A percentile compares a stretch with the other conserved stretches of the same genome.
phyloP scores from a whole-genome alignment of 2,888 invertebrate genomes.

The Protonemura montana region DNA sequence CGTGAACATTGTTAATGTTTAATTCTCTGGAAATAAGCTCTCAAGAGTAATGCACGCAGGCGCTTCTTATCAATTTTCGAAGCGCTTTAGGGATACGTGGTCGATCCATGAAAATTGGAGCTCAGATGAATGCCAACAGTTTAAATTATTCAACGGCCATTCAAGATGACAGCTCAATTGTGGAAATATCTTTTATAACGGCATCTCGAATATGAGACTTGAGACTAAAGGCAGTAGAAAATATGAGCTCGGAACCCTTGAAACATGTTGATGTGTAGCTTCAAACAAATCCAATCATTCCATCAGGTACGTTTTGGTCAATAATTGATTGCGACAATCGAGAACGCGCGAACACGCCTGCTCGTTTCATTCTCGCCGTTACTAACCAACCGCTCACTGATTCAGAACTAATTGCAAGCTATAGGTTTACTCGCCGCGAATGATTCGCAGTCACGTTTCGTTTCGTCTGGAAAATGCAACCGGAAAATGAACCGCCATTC shows the following conservation, averaged over 20 bases:
- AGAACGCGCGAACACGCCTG: neutral
- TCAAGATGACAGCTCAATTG: neutral
- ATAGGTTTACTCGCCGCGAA: neutral
- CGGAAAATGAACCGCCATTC: neutral
- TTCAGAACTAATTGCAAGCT: neutral
- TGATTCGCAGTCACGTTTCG: neutral
- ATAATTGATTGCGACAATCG: neutral
- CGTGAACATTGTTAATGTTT: neutral
- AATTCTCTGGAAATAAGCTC: neutral
- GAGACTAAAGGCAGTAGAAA: neutral
- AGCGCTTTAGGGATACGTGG: no score
- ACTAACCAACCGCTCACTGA: neutral
- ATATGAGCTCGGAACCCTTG: neutral
- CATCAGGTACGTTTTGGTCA: neutral
- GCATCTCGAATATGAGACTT: neutral
- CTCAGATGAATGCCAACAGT: neutral
- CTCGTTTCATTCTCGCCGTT: neutral
- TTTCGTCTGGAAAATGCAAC: neutral
- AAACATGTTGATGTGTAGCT: neutral
- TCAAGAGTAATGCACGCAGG: neutral
- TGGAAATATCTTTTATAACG: neutral
- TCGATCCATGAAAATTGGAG: no score
- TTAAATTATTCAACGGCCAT: neutral
- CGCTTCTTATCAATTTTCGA: no score
- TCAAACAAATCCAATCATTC: neutral